These are phyloP conservation scores for Apis dorsata DNA, from an alignment of 1,140 invertebrate genomes.

Conservation along the genomic window DNA sequence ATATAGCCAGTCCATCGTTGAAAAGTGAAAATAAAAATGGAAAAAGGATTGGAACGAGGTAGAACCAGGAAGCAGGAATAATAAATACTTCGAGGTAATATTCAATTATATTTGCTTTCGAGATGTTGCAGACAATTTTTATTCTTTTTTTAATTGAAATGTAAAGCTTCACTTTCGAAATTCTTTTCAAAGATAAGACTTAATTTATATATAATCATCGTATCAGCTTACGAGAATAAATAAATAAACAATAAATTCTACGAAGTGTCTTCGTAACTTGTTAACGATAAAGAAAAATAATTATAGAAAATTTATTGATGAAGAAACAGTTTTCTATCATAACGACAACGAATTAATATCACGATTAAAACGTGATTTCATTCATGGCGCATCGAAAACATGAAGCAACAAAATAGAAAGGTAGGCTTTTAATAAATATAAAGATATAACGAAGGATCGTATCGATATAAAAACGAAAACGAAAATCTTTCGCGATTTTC, in stretches of 20 bases:
- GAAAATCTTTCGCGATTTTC: too few species aligned
- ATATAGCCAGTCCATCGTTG: not conserved
- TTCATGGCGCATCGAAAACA: not conserved
- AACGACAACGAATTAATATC: slow-evolving; percentile 11
- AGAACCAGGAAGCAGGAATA: not conserved
- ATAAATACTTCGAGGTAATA: too few species aligned
- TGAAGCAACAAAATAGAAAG: not conserved
- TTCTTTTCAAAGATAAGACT: not conserved
- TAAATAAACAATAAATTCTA: not conserved
- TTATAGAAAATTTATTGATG: slow-evolving; percentile 21
- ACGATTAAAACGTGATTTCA: slow-evolving; percentile 19
- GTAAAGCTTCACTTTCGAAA: not conserved
- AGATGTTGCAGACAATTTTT: not conserved
- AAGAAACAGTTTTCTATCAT: slow-evolving; percentile 1
- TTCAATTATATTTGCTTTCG: not conserved
- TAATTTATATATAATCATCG: not conserved
- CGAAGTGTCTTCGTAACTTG: slow-evolving; percentile 4
- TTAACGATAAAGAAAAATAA: slow-evolving; percentile 14
- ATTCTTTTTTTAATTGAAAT: not conserved
- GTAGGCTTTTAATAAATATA: not conserved
- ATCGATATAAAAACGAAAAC: too few species aligned
- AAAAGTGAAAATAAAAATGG: slow-evolving; percentile 25
- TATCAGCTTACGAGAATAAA: not conserved
- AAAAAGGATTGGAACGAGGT: not conserved
- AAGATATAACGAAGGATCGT: too few species aligned